Conservation (phyloP, 2,888 invertebrate species). For the Plebejus anna region DNA sequence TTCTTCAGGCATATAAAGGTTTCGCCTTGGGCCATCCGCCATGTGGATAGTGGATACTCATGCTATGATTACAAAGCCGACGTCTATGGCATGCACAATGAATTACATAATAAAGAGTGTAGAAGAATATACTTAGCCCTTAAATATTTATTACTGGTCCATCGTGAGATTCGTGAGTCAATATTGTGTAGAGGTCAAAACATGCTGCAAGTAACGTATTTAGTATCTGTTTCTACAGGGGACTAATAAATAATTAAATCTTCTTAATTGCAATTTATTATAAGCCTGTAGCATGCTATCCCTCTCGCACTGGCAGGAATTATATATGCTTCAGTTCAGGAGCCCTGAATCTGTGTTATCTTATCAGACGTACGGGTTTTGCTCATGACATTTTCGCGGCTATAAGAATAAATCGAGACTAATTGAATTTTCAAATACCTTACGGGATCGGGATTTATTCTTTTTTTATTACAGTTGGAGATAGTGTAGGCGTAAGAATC, state of each 20-base stretch:
- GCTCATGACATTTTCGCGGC: background rate
- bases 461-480: background rate
- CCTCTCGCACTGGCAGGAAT: background rate
- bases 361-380: background rate
- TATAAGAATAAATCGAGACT: background rate
- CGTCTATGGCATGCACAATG: too few species aligned
- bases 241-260: background rate
- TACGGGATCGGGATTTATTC: background rate
- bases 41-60: too few species aligned
- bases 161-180: too few species aligned
- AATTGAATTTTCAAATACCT: constrained; percentile 17
- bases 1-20: background rate
- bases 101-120: too few species aligned
- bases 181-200: too few species aligned
- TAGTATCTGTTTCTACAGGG: too few species aligned
- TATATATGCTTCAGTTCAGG: background rate
- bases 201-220: too few species aligned
- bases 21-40: too few species aligned
- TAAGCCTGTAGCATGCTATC: background rate
- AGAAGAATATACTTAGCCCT: too few species aligned
- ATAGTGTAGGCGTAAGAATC: background rate
- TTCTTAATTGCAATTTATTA: background rate
- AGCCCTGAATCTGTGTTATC: background rate
- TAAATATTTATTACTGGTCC: too few species aligned
- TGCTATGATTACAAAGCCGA: too few species aligned